Conservation (phyloP, 2,888 invertebrate genomes). For the Agrilus mali region DNA sequence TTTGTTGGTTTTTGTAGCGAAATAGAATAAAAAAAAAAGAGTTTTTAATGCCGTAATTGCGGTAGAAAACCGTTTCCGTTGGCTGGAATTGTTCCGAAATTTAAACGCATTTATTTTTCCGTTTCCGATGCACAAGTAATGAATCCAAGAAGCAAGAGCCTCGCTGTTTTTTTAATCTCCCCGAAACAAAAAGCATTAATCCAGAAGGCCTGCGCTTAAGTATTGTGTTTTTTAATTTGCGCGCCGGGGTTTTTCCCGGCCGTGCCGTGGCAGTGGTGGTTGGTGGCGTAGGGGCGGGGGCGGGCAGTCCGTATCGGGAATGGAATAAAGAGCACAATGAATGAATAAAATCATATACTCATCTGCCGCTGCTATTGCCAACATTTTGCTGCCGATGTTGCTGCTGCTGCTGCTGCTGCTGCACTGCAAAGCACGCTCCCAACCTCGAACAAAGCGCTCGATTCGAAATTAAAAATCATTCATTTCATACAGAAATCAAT, state of each 20-base stretch:
- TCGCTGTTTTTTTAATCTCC: slow-evolving; percentile 2
- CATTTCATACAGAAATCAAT: slow-evolving; percentile 33
- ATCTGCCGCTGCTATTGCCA: slow-evolving; percentile 20
- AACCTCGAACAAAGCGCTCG: slow-evolving; percentile 25
- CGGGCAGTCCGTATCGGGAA: slow-evolving; percentile 6
- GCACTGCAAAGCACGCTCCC: slow-evolving; percentile 18
- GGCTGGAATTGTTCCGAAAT: background rate
- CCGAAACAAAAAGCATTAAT: slow-evolving; percentile 9
- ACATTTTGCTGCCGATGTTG: slow-evolving; percentile 5
- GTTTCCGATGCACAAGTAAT: background rate
- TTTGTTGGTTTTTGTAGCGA: too few relatives aligned
- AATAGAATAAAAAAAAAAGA: too few relatives aligned
- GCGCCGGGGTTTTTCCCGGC: slow-evolving; percentile 21
- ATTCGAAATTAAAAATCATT: slow-evolving; percentile 35
- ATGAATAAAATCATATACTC: slow-evolving; percentile 35
- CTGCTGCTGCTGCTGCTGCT: too few relatives aligned
- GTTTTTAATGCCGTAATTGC: too few relatives aligned
- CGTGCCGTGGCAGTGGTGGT: slow-evolving; percentile 12
- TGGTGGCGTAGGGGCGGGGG: slow-evolving; percentile 10
- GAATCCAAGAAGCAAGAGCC: background rate
- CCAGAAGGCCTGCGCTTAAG: slow-evolving; percentile 8
- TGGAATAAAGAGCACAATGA: slow-evolving; percentile 28
- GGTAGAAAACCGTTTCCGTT: too few relatives aligned
- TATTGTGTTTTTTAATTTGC: slow-evolving; percentile 28
- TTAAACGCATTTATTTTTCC: background rate